Evolutionary conservation across 2,113 vertebrate genomes (phyloP), one percentile per base, ranked within the genome.

Genomic region (Zosterops japonicus): DNA sequence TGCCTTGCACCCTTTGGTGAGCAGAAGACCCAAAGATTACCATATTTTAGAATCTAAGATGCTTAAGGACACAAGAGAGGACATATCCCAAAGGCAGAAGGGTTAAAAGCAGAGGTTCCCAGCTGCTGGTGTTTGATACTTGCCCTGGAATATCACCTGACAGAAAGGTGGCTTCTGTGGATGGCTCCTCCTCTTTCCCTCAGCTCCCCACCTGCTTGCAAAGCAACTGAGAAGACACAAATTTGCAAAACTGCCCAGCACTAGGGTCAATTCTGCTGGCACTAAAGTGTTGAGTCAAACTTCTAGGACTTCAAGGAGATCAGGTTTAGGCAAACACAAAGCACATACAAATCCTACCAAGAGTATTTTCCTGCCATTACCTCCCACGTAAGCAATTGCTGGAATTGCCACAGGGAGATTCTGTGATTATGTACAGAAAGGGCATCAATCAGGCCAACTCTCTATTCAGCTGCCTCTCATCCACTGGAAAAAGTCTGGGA

Each of bases 321-420:
- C 94, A 96, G 94, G 93, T 95, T 97, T 94, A 93, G 94, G 95
- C 93, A 94, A 96, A 96, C 87, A 95, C 93, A 96, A 95, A 96
- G 93, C 88, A 68, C 92, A 86, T 90, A 95, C 95, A 96, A 96
- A 97, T 97, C 65, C 94, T 71, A 90, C 88, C n/a, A 56, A 80
- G 93, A 95, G 91, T 83, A 95, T 95, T 97, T 93, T 94, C 95
- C 92, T 96, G 94, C 92, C 93, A 93, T 96, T 96, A 97, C 92
- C 93, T 95, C 96, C 95, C 95, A 96, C 94, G 16, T 96, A 94
- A 96, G 96, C 93, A 96, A 92, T 87, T 96, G 93, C 94, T 96
- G 93, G 88, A 93, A 96, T 90, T 96, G 93, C 95, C 96, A 97
- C 90, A 53, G 94, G 96, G 90, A 93, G 94, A 95, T 90, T 95